Conservation (phyloP, 2,113 vertebrate species). For the Catharus minimus region DNA sequence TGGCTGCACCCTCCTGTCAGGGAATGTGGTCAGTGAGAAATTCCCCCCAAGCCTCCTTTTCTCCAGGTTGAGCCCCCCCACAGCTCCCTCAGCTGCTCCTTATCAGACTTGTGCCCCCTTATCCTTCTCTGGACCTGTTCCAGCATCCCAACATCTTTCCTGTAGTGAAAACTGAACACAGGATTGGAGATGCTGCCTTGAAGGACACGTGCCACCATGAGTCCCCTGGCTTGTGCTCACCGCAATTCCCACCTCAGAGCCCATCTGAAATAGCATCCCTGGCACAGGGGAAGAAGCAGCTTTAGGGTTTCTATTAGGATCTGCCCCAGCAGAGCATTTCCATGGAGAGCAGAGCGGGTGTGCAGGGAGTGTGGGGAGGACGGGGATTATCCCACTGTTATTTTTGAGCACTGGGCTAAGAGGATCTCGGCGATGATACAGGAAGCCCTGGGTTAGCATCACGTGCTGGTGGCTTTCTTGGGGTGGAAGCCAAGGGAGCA, state of each 20-base stretch:
- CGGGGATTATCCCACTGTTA: slow-evolving; percentile 23
- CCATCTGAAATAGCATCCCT: neutral
- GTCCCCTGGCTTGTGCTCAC: neutral
- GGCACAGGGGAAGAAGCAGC: neutral
- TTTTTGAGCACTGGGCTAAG: slow-evolving; percentile 58
- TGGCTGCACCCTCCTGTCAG: neutral
- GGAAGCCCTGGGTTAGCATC: slow-evolving; percentile 1
- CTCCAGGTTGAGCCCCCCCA: neutral
- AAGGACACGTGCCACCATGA: fast-evolving
- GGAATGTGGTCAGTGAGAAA: neutral
- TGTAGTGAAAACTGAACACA: neutral
- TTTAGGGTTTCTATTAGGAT: neutral
- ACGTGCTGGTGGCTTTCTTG: neutral
- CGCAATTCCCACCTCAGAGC: neutral
- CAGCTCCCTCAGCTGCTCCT: neutral
- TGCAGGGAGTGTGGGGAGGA: fast-evolving
- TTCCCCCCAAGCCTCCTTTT: neutral
- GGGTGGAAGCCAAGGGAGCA: neutral
- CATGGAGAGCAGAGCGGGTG: neutral
- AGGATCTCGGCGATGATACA: neutral
- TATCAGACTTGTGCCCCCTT: neutral
- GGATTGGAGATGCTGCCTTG: neutral
- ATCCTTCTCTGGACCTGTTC: neutral
- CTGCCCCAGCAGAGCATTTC: neutral
- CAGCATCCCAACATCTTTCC: neutral